These are phyloP conservation scores for Pomatorhinus ruficollis DNA, from an alignment of 2,113 vertebrate species.

Conservation along the genomic window DNA sequence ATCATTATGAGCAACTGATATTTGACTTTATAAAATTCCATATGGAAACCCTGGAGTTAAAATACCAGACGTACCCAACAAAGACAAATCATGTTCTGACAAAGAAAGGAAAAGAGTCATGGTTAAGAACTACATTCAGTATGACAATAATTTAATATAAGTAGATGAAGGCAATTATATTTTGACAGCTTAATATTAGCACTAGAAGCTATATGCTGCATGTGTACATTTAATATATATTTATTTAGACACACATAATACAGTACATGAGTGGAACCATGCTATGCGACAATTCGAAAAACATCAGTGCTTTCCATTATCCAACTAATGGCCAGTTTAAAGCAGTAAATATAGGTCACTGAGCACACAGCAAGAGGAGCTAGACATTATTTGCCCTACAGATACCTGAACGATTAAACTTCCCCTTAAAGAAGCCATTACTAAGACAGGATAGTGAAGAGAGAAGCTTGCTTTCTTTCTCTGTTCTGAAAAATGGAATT, in stretches of 20 bases:
- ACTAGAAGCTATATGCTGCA: background rate
- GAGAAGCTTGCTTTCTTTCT: background rate
- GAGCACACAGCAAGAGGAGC: background rate
- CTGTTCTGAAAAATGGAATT: background rate
- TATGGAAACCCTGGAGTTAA: background rate
- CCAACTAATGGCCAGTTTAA: background rate
- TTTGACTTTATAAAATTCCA: background rate
- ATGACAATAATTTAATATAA: background rate
- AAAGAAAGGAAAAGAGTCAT: background rate
- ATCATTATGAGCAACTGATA: background rate
- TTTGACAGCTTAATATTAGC: background rate
- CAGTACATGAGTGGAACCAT: background rate
- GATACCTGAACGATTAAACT: background rate
- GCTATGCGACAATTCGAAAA: background rate
- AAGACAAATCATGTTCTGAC: background rate
- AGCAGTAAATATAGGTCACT: background rate
- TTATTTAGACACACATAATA: background rate
- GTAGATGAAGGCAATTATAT: background rate
- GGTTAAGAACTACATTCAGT: background rate
- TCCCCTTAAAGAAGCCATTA: background rate
- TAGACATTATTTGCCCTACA: background rate
- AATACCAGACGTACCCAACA: background rate
- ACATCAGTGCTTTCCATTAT: background rate
- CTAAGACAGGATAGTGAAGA: background rate
- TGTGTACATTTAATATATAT: background rate